phyloP scores from a whole-genome alignment of 2,888 invertebrate species.

The Eupithecia inturbata region DNA sequence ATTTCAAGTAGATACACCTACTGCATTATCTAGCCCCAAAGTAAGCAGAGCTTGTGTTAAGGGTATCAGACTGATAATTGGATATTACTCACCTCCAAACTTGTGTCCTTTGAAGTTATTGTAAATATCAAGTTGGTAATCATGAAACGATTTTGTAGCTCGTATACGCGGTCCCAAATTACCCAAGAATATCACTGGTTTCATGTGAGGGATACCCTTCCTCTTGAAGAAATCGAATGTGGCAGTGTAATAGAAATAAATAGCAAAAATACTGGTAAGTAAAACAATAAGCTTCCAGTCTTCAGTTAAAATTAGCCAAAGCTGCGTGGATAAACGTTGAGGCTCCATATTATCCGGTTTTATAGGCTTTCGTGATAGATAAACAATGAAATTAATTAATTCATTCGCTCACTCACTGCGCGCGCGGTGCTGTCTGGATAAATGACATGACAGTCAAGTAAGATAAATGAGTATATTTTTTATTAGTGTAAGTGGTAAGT shows the following conservation, averaged over 20 bases:
- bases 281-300: constrained; percentile 70
- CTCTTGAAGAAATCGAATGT: constrained; percentile 77
- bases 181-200: constrained; percentile 78
- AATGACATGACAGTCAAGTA: no score
- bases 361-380: neutral
- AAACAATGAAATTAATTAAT: neutral
- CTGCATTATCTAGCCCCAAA: no score
- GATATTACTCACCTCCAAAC: constrained; percentile 71
- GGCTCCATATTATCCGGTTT: constrained; percentile 49
- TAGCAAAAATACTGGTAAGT: constrained; percentile 59
- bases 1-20: no score
- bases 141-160: constrained; percentile 75
- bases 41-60: neutral
- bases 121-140: constrained; percentile 75
- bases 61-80: neutral
- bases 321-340: constrained; percentile 53
- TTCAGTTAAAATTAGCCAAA: constrained; percentile 58
- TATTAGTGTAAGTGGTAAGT: no score
- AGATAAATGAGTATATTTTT: no score
- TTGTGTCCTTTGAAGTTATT: constrained; percentile 75
- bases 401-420: no score
- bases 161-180: constrained; percentile 73
- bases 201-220: constrained; percentile 71
- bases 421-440: no score
- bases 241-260: constrained; percentile 75